phyloP scores from a whole-genome alignment of 1,140 invertebrate genomes.

The Dreissena polymorpha region DNA sequence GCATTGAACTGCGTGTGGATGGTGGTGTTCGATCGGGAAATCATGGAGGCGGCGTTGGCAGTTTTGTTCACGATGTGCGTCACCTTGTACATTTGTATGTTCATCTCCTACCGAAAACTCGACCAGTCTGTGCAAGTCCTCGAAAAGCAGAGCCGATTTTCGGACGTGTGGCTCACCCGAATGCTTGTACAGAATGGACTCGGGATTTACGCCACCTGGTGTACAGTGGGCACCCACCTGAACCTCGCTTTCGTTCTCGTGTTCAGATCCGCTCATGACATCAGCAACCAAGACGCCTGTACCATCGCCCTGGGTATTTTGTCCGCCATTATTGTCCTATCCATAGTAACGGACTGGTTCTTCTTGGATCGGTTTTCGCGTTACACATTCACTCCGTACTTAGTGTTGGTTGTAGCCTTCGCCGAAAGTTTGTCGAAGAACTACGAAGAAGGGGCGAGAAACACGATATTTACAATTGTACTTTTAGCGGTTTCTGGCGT shows the following conservation, averaged over 20 bases:
- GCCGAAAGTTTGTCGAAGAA: conserved; percentile 69
- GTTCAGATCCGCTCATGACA: conserved; percentile 48
- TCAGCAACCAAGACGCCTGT: conserved; percentile 50
- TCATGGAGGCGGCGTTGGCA: conserved; percentile 58
- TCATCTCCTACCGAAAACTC: conserved; percentile 61
- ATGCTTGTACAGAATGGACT: conserved; percentile 76
- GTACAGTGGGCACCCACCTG: conserved; percentile 72
- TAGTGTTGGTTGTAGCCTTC: conserved; percentile 70
- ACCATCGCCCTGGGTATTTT: conserved; percentile 66
- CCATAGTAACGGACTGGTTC: conserved; percentile 65
- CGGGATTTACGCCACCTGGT: conserved; percentile 75
- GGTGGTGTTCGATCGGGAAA: conserved; percentile 69
- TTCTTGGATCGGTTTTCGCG: conserved; percentile 68
- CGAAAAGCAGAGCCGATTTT: conserved; percentile 42
- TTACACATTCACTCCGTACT: conserved; percentile 73
- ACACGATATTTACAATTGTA: conserved; percentile 68
- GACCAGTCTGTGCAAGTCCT: conserved; percentile 43
- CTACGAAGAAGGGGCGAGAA: conserved; percentile 58
- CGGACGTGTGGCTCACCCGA: conserved; percentile 72
- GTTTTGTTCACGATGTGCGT: conserved; percentile 63
- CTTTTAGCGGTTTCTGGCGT: conserved; percentile 58
- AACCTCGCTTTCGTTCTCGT: conserved; percentile 68
- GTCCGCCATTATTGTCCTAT: conserved; percentile 60
- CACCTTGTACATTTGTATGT: conserved; percentile 67
- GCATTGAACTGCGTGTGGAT: conserved; percentile 73